phyloP scores from a whole-genome alignment of 2,888 invertebrate genomes.

The Dascillus cervinus region DNA sequence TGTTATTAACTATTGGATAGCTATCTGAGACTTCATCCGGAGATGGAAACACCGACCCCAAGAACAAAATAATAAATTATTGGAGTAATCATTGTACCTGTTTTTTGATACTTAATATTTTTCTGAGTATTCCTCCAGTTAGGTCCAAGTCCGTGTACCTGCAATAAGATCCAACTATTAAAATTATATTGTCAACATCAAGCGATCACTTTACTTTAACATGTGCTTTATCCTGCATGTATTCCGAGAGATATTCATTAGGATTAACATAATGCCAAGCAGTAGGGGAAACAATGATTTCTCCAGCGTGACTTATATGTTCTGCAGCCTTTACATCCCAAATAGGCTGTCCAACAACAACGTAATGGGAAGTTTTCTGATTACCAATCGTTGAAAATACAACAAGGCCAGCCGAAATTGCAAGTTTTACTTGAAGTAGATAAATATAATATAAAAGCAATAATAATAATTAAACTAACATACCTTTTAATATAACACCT shows the following conservation, averaged over 20 bases:
- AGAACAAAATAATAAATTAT: no score
- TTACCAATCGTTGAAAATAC: conserved; percentile 53
- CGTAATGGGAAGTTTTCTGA: conserved; percentile 46
- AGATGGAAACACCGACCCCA: no score
- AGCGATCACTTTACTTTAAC: conserved; percentile 38
- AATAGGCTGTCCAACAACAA: conserved; percentile 55
- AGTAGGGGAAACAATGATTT: conserved; percentile 52
- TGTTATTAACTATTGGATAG: no score
- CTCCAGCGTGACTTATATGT: conserved; percentile 48
- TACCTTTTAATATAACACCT: conserved; percentile 53
- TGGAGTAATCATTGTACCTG: no score
- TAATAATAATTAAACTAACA: conserved; percentile 1
- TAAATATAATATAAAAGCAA: neutral
- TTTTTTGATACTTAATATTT: conserved; percentile 14
- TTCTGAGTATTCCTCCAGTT: conserved; percentile 35
- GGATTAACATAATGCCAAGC: conserved; percentile 55
- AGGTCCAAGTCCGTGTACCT: conserved; percentile 33
- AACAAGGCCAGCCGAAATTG: conserved; percentile 53
- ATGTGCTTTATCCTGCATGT: conserved; percentile 47
- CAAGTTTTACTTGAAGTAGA: conserved; percentile 55
- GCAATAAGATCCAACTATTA: neutral
- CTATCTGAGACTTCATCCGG: no score
- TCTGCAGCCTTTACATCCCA: conserved; percentile 52
- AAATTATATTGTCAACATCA: neutral
- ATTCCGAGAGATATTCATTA: conserved; percentile 51